Evolutionary conservation across 2,797 vertebrate genomes (phyloP), one percentile per base, ranked within the genome.

Genomic region (Neostethus bicornis): DNA sequence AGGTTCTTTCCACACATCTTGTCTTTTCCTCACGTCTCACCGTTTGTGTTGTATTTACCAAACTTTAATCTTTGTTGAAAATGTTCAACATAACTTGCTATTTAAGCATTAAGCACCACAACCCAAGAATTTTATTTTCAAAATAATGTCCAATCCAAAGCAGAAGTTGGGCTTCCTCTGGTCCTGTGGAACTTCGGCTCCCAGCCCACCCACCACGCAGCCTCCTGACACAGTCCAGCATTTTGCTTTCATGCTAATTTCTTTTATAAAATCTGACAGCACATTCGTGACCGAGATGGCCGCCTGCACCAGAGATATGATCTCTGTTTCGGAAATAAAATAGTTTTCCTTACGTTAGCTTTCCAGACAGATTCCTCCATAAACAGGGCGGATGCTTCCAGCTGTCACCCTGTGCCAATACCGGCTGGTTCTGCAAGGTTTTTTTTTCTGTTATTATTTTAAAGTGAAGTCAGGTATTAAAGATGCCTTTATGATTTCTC

Each of bases 171-270:
- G 75, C 46, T 61, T 68, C 50, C 14, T 68, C 73, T 52, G 50
- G 74, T 80, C 71, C 38, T 37, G 57, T 74, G 61, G 77, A 79
- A 77, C 42, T 76, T 74, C 74, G 53, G 72, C 51, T 39, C 39
- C 28, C 1, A 62, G 87, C 66, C 88, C 85, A 92, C 88, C 86
- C 87, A 90, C 63, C 12, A 54, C 24, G 73, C 52, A 42, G 85
- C 75, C 80, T 60, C 70, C 71, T 70, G 70, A 86, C 39, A 42
- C 44, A 68, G 54, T 65, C 59, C 73, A 61, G 66, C 73, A 32
- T 54, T 34, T 34, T 34, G 73, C 61, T 70, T 63, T 62, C 23
- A 51, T 6, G 9, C 50, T 17, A 38, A 73, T 55, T 57, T 68
- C 49, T 55, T 53, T 51, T 54, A 53, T 42, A 37, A 17, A 60